Base-by-base conservation (phyloP, 2,888 invertebrate species). In the Lasioglossum malachurum region DNA sequence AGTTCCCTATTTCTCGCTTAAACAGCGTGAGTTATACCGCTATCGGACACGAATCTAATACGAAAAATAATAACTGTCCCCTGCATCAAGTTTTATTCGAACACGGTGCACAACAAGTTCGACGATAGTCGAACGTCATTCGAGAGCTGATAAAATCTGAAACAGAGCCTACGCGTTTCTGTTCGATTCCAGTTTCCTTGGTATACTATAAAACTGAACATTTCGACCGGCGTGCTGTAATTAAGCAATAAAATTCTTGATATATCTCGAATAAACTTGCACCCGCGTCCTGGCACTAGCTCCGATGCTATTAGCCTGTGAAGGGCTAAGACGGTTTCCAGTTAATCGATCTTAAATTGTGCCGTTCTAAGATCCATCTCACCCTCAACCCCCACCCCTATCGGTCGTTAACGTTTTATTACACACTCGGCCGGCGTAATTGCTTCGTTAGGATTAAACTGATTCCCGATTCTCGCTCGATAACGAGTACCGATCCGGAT, bases 381-480 rank as follows among this genome's bases (percentile, higher is more conserved):
- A 53, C 60, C 67, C 76, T 69, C 57, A 46, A 82, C 60, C 78
- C 60, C 57, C 27, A n/a, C 14, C 10, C 16, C 67, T n/a, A 80
- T 76, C 2, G 8, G 5, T 57, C 76, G 76, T 87, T 84, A 82
- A 38, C 69, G 27, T 87, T 87, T 86, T 84, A 82, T 83, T 72
- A 69, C 80, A 67, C 74, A 60, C 79, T 82, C 74, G 76, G 12
- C 73, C 69, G 46, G 38, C 38, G 80, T 84, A 85, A 83, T 87
- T 82, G 77, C 87, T 90, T 91, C 84, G 91, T 92, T 89, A 91
- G 79, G 78, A 83, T 77, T 73, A 82, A 73, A 87, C 82, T 89
- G 89, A 92, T 90, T 81, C 90, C 82, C 89, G 91, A 92, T 38
- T 92, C 88, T 44, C 71, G 72, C 16, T 35, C 79, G 86, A 86